A percentile compares a stretch with the other conserved stretches of the same genome.
These are phyloP conservation scores for Botia almorhae DNA, from an alignment of 2,797 vertebrate species.

Conservation along the genomic window DNA sequence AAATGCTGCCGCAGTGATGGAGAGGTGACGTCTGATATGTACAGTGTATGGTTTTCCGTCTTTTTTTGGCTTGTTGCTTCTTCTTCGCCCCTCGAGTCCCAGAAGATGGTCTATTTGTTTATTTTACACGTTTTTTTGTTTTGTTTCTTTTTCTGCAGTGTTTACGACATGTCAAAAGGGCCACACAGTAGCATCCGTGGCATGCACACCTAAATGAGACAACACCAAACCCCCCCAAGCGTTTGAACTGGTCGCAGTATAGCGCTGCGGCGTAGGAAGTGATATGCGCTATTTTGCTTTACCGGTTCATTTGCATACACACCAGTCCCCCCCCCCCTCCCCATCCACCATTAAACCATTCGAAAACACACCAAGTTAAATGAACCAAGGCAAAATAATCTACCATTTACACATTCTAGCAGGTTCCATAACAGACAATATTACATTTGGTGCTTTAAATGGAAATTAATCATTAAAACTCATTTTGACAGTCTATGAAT, in stretches of 20 bases:
- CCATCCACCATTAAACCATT: constrained; percentile 57
- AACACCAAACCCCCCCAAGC: constrained; percentile 46
- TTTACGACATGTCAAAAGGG: constrained; percentile 40
- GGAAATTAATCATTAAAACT: constrained; percentile 74
- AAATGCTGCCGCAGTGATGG: constrained; percentile 66
- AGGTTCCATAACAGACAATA: constrained; percentile 74
- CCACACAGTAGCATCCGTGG: constrained; percentile 53
- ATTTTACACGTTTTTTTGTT: constrained; percentile 3
- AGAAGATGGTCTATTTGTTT: constrained; percentile 20
- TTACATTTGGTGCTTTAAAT: constrained; percentile 80
- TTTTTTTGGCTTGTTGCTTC: constrained; percentile 21
- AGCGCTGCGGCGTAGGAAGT: constrained; percentile 42
- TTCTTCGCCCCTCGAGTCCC: constrained; percentile 24
- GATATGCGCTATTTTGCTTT: constrained; percentile 58
- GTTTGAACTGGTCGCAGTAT: constrained; percentile 29
- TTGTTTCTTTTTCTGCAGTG: not conserved
- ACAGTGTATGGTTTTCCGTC: constrained; percentile 32
- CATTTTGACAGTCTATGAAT: constrained; percentile 63
- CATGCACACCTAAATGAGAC: constrained; percentile 58
- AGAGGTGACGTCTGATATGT: constrained; percentile 59
- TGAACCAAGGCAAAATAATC: constrained; percentile 59
- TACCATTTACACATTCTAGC: constrained; percentile 74
- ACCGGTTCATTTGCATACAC: constrained; percentile 60
- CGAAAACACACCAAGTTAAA: constrained; percentile 68
- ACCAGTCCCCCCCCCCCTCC: constrained; percentile 68